Evolutionary conservation across 2,113 vertebrate genomes (phyloP), one percentile per base, ranked within the genome.

Genomic region (Ciconia maguari): DNA sequence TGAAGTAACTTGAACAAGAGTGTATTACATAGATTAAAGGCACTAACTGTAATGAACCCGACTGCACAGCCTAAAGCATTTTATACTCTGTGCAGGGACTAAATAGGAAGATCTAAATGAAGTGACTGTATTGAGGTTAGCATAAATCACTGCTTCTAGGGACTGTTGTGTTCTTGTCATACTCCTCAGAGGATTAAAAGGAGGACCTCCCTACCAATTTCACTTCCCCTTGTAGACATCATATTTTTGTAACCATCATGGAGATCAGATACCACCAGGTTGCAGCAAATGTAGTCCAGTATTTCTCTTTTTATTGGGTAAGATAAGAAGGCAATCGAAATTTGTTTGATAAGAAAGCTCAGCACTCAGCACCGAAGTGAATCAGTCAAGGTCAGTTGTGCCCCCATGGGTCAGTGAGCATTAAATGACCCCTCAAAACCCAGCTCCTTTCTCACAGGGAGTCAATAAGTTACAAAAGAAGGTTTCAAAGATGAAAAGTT

Each of bases 401-500:
- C 2, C 21, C 58, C 34, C 21, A 27, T 0, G 2, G 32, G 30
- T n/a, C 24, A n/a, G 25, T 5, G 2, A 72, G 10, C 36, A 57
- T 10, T 44, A 64, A 36, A 36, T 24, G 7, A 58, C 30, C 12
- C 51, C 51, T 62, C 64, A 86, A 70, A 90, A 27, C 2, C 20
- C 48, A 70, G 8, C 8, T 70, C n/a, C 13, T 36, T 77, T 26
- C 66, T 74, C 42, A 55, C 29, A 72, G 13, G 6, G 13, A 34
- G 12, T 3, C 82, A n/a, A 1, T 5, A 34, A 46, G 8, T 19
- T 62, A 72, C 58, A 69, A 57, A 44, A 42, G 10, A 20, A 44
- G 38, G 49, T 36, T 72, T 70, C 62, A 61, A 65, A 82, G 27
- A 13, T 10, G 6, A 46, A 57, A 74, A 91, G 29, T 46, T n/a